phyloP scores from a whole-genome alignment of 2,888 invertebrate genomes.

The Megamerina dolium region DNA sequence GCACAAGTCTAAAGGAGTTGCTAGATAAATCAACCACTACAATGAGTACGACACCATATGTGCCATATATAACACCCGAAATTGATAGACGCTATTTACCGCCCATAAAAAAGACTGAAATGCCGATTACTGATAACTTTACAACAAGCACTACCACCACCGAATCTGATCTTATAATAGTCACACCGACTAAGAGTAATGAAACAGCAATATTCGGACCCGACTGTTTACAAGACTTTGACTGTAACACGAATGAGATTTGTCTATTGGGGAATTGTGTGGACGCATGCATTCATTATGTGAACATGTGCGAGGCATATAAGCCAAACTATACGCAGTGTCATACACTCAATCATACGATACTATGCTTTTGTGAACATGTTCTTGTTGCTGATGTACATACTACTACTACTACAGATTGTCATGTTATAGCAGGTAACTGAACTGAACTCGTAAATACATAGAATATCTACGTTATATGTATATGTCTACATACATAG shows the following conservation, averaged over 20 bases:
- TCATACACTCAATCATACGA: constrained; percentile 52
- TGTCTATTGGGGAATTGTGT: constrained; percentile 53
- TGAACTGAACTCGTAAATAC: constrained; percentile 17
- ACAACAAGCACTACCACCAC: constrained; percentile 5
- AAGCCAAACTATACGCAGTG: constrained; percentile 50
- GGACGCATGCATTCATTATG: constrained; percentile 52
- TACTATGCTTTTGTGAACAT: constrained; percentile 57
- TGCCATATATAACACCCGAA: constrained; percentile 15
- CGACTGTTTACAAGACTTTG: constrained; percentile 34
- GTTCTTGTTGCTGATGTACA: constrained; percentile 48
- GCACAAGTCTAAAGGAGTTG: too few species aligned
- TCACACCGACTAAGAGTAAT: too few species aligned
- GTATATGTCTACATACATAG: constrained; percentile 7
- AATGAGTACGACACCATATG: constrained; percentile 1
- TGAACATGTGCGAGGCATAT: constrained; percentile 38
- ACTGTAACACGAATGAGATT: constrained; percentile 49
- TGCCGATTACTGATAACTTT: constrained; percentile 10
- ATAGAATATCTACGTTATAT: background rate
- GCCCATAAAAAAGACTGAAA: constrained; percentile 13
- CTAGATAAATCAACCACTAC: background rate
- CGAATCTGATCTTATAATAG: too few species aligned
- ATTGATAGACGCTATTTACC: constrained; percentile 18
- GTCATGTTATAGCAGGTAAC: constrained; percentile 60
- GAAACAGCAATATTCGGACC: constrained; percentile 6
- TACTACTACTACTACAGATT: constrained; percentile 50